Evolutionary conservation across 2,797 vertebrate species (phyloP), one percentile per base, ranked within the genome.

Genomic region (Otus scops): DNA sequence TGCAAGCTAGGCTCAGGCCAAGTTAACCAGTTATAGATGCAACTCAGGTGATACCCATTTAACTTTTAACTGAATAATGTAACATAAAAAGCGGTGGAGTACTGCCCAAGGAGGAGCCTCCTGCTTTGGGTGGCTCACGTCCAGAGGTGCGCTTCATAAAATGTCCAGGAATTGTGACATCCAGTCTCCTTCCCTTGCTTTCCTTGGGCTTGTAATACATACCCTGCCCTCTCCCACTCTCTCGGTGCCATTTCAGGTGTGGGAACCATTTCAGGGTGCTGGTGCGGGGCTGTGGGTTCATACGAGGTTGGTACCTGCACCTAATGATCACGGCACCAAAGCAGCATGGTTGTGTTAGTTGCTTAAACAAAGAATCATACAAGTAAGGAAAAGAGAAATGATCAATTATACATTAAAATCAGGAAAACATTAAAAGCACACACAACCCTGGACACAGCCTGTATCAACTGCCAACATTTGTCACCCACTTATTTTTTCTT

Each of bases 81-180:
- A 12, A 39, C 10, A 1, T 27, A 3, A 12, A 12, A 18, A 38
- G 2, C 38, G 34, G 24, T 32, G 3, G 1, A 20, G 43, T 9
- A 17, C 30, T 50, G 27, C 34, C 76, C 3, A 1, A 54, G 53
- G 77, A 70, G 73, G 32, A 15, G 6, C 5, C 38, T 50, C 24
- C 61, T 3, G 1, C 75, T 12, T 1, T 3, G 60, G 30, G 28
- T 1, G 3, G 19, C 13, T 47, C 19, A 3, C 12, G 2, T 5
- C 30, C 38, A 6, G 24, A 4, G n/a, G 11, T 18, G 45, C 78
- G 74, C 50, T 56, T 28, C 3, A 4, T 57, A 13, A 10, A 45
- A 9, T 6, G 45, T 43, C 48, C 47, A 39, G 76, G 61, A 30
- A 6, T 3, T n/a, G 34, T 22, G 56, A 12, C 10, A 30, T n/a